These are phyloP conservation scores for Synergus gifuensis DNA, from an alignment of 2,888 invertebrate species.

Conservation along the genomic window DNA sequence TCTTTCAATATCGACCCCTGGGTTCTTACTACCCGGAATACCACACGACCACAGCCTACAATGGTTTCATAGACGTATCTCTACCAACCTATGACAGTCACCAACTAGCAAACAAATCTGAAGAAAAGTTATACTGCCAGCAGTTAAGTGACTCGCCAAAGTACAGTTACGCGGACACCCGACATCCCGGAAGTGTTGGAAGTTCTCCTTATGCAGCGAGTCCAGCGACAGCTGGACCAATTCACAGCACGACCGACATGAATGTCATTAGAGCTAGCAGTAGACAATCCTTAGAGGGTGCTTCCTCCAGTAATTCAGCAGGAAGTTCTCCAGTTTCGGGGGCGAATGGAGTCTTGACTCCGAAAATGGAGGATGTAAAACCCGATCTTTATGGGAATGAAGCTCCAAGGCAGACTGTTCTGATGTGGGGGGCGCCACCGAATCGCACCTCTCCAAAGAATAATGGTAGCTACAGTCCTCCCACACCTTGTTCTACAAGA, in stretches of 20 bases:
- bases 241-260: constrained; percentile 60
- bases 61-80: constrained; percentile 90
- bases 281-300: constrained; percentile 77
- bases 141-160: constrained; percentile 81
- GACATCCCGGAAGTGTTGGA: constrained; percentile 71
- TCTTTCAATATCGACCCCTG: constrained; percentile 94
- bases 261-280: constrained; percentile 72
- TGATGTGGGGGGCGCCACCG: constrained; percentile 90
- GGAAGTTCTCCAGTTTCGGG: constrained; percentile 83
- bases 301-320: constrained; percentile 82
- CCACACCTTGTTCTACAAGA: constrained; percentile 72
- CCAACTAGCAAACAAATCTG: constrained; percentile 79
- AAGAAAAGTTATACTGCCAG: constrained; percentile 83
- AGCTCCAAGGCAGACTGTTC: constrained; percentile 90
- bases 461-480: constrained; percentile 75
- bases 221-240: constrained; percentile 64
- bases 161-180: constrained; percentile 74
- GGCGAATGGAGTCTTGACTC: constrained; percentile 80
- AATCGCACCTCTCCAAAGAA: constrained; percentile 73
- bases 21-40: constrained; percentile 90
- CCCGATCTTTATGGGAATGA: constrained; percentile 79
- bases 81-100: constrained; percentile 83
- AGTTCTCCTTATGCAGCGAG: constrained; percentile 72
- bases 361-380: constrained; percentile 82
- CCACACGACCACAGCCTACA: constrained; percentile 85